Percentiles rank a stretch among this genome's conserved stretches.
phyloP scores from a whole-genome alignment of 2,888 invertebrate species.

The Rhabditoides inermis region DNA sequence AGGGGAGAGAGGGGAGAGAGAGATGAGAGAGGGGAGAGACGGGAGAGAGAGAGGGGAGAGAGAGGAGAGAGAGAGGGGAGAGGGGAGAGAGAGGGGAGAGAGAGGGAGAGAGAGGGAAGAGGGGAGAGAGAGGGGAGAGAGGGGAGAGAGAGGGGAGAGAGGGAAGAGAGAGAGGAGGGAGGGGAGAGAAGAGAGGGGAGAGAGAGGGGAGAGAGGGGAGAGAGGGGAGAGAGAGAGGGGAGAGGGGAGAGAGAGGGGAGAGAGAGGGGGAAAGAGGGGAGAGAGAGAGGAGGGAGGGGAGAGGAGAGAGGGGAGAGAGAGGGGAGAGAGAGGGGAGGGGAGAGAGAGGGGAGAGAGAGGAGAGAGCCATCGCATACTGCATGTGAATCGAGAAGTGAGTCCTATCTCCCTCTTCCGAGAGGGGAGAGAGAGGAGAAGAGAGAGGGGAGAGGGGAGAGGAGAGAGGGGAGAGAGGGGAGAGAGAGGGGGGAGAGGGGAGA shows the following conservation, averaged over 20 bases:
- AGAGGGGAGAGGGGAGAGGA: neutral
- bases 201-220: neutral
- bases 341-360: no score
- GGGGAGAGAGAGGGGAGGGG: no score
- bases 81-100: neutral
- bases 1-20: slow-evolving; percentile 1
- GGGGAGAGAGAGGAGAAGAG: neutral
- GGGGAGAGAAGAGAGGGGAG: neutral
- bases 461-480: neutral
- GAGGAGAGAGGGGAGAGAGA: no score
- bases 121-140: neutral
- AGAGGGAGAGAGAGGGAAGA: neutral
- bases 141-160: neutral
- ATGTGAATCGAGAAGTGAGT: slow-evolving; percentile 32
- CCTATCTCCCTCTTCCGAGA: no score
- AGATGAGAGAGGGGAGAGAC: neutral
- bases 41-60: neutral
- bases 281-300: no score
- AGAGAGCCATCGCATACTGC: slow-evolving; percentile 39
- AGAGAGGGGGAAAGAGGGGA: no score
- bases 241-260: no score
- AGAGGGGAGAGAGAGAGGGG: neutral
- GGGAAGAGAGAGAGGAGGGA: neutral
- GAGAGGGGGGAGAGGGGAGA: neutral
- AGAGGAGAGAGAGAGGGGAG: neutral